Evolutionary conservation across 2,888 invertebrate species (phyloP), one percentile per base, ranked within the genome.

Genomic region (Scaptodrosophila latifasciaeformis): DNA sequence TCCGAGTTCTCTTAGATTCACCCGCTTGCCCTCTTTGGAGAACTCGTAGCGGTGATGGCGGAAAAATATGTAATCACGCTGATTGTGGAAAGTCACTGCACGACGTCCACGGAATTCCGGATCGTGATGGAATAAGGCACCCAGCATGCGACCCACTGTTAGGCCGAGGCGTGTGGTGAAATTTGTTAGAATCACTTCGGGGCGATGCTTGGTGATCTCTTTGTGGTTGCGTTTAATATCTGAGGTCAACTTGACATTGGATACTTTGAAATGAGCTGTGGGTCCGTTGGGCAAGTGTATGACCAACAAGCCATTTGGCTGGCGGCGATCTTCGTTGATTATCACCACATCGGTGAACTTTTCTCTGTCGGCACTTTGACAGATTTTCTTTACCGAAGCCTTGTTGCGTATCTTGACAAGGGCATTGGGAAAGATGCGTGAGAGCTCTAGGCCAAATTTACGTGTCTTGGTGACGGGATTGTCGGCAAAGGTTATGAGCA

Each of bases 61-160:
- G 85, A 99, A 98, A 88, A 99, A 99, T 74, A 99, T 96, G 84
- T 95, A 99, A 88, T 99, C 99, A 56, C 99, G 89, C 86, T 99
- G 99, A 88, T 99, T 99, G 87, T 99, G 99, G 86, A 99, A 98
- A 24, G 99, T 98, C 59, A 97, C 96, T 0, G 93, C 96, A 59
- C 98, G 90, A 2, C 97, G 90, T 0, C 99, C 99, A 64, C 91
- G 91, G 87, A 97, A 99, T 86, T 99, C 92, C 0, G 99, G 99
- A 86, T 96, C 92, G 86, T 96, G 96, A 86, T 98, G 97, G 85
- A 99, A 99, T 34, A 99, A 85, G 0, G 97, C 93, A 9, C 96
- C 95, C 59, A 99, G 88, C 95, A 98, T 95, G 68, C 99, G 90
- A 0, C 95, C 95, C 40, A 99, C 90, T 0, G 94, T 92, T 75